Evolutionary conservation across 2,888 invertebrate genomes (phyloP).

Genomic region (Baccha elongata): DNA sequence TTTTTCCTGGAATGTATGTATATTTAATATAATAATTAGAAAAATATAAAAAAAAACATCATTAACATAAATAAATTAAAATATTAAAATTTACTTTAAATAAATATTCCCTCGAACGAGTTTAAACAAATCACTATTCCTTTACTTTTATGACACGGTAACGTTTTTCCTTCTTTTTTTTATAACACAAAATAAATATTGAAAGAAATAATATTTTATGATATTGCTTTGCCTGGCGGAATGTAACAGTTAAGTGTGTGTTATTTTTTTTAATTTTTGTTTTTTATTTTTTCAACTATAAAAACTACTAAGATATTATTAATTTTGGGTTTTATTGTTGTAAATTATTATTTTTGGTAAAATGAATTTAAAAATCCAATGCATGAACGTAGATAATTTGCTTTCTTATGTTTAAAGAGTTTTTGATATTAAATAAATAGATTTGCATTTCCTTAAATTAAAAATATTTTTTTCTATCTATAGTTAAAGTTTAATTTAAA

Average conservation of each 20-base stretch:
- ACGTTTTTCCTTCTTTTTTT: conserved; percentile 34
- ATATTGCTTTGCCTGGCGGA: conserved; percentile 83
- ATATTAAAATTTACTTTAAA: conserved; percentile 30
- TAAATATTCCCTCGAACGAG: conserved; percentile 32
- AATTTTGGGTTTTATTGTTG: conserved; percentile 1
- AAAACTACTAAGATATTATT: too few species aligned
- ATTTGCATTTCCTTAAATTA: background rate
- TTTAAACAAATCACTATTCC: conserved; percentile 66
- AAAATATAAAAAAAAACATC: conserved; percentile 4
- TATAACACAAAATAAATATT: conserved; percentile 66
- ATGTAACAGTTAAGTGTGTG: conserved; percentile 74
- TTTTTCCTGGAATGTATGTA: conserved; percentile 65
- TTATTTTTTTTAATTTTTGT: conserved; percentile 4
- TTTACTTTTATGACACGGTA: conserved; percentile 68
- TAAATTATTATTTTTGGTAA: conserved; percentile 19
- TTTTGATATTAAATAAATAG: background rate
- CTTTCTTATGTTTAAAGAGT: conserved; percentile 4
- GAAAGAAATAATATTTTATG: conserved; percentile 58
- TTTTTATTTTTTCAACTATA: too few species aligned
- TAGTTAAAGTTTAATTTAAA: background rate
- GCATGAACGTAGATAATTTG: conserved; percentile 54
- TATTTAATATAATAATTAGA: background rate
- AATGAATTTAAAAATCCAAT: conserved; percentile 7
- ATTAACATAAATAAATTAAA: background rate
- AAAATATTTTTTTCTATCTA: background rate